phyloP scores from a whole-genome alignment of 2,797 vertebrate species.

The Helarctos malayanus region DNA sequence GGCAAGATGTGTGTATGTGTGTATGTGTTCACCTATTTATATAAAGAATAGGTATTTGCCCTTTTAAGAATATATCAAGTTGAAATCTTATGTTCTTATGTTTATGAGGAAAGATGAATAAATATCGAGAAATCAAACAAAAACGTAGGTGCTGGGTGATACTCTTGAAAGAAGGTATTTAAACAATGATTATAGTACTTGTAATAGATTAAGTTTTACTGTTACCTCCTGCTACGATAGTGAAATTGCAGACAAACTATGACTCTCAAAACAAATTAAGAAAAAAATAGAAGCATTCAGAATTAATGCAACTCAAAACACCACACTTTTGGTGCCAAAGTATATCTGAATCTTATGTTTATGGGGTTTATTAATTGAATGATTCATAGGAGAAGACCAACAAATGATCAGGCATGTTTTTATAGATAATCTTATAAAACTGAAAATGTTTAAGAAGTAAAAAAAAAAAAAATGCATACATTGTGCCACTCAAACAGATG shows the following conservation, averaged over 20 bases:
- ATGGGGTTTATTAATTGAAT: neutral
- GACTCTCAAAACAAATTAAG: neutral
- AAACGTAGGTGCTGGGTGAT: neutral
- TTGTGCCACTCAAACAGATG: conserved; percentile 67
- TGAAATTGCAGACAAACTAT: neutral
- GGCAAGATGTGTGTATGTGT: neutral
- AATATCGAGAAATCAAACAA: neutral
- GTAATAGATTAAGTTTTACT: neutral
- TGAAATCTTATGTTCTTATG: neutral
- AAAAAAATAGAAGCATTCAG: neutral
- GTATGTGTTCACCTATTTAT: neutral
- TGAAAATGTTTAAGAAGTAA: neutral
- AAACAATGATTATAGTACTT: neutral
- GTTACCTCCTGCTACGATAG: neutral
- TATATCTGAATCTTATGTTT: neutral
- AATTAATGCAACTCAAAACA: neutral
- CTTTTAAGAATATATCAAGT: neutral
- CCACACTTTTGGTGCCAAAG: neutral
- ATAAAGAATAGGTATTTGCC: neutral
- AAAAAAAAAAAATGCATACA: conserved; percentile 32
- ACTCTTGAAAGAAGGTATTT: neutral
- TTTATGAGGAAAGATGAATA: neutral
- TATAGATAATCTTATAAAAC: neutral
- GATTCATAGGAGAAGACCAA: neutral
- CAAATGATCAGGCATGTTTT: conserved; percentile 10